Evolutionary conservation across 2,888 invertebrate species (phyloP), one percentile per base, ranked within the genome.

Genomic region (Amblyjoppa proteus): DNA sequence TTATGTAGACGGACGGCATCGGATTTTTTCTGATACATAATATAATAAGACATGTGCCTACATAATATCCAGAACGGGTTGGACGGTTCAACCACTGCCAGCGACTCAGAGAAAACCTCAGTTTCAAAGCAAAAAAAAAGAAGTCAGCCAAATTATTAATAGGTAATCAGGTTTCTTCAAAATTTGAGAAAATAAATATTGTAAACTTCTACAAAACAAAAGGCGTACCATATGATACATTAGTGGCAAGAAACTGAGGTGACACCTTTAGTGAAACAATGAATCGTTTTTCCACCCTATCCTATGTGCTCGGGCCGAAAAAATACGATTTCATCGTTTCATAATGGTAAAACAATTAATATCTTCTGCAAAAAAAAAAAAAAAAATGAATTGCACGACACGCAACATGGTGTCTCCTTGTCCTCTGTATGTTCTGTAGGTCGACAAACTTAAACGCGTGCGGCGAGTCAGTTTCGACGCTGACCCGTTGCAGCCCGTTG

Each of bases 401-500:
- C 89, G 89, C 89, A 88, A 90, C 89, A 91, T 91, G 93, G 93
- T 93, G 92, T 92, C 91, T 88, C 91, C 91, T 91, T 93, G 93
- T 93, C 93, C 93, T 93, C 92, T 92, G 92, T 93, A 90, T 93
- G 92, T 93, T 93, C 92, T 92, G 92, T 94, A 94, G 94, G 94
- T 94, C 94, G 94, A 93, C 94, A 94, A 94, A 94, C 93, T 92
- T 94, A 93, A 94, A 93, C 93, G 93, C 93, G 92, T 93, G 94
- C 93, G 93, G 94, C 94, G 94, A 94, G 94, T 94, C 94, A 94
- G 94, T 93, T 88, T 94, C 94, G 93, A 93, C 94, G 93, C 93
- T 94, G 94, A 94, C 94, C 94, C 94, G 94, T 94, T 93, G 94
- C 93, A 94, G 94, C 93, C 93, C 94, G 93, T 94, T 94, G 94